A percentile compares a stretch with the other conserved stretches of the same genome.
Evolutionary conservation across 2,113 vertebrate species (phyloP).

Genomic region (Anolis carolinensis): DNA sequence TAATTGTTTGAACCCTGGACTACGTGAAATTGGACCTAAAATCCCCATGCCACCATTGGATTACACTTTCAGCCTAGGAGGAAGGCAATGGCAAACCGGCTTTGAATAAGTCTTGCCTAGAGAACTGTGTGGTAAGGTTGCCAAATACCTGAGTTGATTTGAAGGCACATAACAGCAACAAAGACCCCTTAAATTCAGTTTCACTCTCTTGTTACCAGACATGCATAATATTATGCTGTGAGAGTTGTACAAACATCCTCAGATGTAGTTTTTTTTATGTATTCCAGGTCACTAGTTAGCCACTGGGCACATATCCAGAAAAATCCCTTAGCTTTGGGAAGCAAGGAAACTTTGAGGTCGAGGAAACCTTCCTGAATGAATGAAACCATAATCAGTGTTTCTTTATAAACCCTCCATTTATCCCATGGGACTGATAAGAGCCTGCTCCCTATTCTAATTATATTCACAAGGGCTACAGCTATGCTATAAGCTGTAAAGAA

Average conservation of each 20-base stretch:
- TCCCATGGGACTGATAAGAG: background rate
- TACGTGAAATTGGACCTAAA: too few species aligned
- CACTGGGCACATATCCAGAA: background rate
- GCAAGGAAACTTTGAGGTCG: background rate
- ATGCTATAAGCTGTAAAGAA: background rate
- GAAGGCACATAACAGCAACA: too few species aligned
- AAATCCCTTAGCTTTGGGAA: background rate
- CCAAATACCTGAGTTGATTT: too few species aligned
- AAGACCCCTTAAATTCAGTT: too few species aligned
- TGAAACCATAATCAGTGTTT: background rate
- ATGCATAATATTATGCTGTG: background rate
- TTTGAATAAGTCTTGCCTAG: too few species aligned
- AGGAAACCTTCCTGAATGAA: background rate
- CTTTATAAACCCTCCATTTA: background rate
- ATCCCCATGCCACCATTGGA: too few species aligned
- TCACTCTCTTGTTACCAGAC: too few species aligned
- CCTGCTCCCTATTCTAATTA: background rate
- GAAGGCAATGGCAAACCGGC: too few species aligned
- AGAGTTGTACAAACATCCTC: background rate
- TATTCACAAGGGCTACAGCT: background rate
- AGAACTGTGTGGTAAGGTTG: too few species aligned
- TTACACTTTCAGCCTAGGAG: too few species aligned
- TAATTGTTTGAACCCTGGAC: too few species aligned
- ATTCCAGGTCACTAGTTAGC: background rate
- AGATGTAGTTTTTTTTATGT: background rate